Percentiles rank a stretch among this genome's conserved stretches.
Conservation (phyloP, 2,113 vertebrate species). For the Elephantulus edwardii region DNA sequence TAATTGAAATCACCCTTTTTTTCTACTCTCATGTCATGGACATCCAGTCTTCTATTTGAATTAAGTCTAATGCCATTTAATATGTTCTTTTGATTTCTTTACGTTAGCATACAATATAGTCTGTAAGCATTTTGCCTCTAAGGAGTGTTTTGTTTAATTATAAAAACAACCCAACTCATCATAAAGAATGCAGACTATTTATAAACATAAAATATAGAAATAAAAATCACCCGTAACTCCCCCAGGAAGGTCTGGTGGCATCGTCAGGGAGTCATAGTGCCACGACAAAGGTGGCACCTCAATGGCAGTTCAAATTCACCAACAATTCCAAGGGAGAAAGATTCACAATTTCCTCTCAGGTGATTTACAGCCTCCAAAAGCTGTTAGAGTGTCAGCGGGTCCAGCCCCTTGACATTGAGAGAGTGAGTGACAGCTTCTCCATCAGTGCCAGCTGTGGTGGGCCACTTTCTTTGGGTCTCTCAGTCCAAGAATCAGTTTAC, state of each 20-base stretch:
- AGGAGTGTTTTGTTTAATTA: neutral
- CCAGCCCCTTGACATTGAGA: too few species aligned
- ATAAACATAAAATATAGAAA: neutral
- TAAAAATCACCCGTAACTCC: neutral
- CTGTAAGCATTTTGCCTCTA: neutral
- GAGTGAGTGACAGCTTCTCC: neutral
- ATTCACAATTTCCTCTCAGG: too few species aligned
- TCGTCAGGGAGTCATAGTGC: too few species aligned
- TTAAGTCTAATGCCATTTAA: neutral
- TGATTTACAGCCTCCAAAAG: too few species aligned
- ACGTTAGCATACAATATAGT: neutral
- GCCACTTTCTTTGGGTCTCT: neutral
- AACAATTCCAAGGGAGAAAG: too few species aligned
- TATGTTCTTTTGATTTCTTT: neutral
- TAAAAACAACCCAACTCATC: neutral
- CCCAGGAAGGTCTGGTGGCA: too few species aligned
- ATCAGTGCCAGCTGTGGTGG: accelerated
- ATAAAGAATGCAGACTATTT: neutral
- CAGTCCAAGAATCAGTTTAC: neutral
- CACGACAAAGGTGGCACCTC: too few species aligned
- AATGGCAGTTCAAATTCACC: too few species aligned
- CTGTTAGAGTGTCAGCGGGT: too few species aligned
- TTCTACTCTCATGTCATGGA: neutral
- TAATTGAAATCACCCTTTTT: neutral
- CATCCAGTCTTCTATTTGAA: neutral